Evolutionary conservation across 1,140 invertebrate species (phyloP), one percentile per base, ranked within the genome.

Genomic region (Pogonomyrmex californicus): DNA sequence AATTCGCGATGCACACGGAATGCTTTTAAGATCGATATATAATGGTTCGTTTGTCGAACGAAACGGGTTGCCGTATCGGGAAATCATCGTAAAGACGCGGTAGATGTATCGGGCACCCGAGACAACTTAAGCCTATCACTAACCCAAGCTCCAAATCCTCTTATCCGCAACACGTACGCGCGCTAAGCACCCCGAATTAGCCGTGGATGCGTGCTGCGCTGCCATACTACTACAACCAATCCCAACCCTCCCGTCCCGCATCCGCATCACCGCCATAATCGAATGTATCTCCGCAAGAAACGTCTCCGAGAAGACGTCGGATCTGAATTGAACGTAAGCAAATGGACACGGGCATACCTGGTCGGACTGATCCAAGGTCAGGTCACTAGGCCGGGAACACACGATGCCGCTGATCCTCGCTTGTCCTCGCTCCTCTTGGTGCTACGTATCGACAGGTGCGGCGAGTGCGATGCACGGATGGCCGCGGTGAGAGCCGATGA

Each of bases 331-430:
- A 77, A 17, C 73, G 23, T 9, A 71, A 44, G 9, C 66, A 65
- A 81, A 12, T 1, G 23, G 49, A 70, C 58, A 86, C 23, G 60
- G 30, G 79, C 91, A 88, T 87, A 94, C 93, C 92, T 93, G 92
- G 91, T 94, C 91, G 81, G 89, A 86, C 90, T 86, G 91, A 92
- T 88, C 92, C 93, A 93, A 94, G 93, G 92, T 94, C 93, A 92
- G 93, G 92, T 94, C 90, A 94, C 87, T 93, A 92, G 93, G 92
- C 90, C 92, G 91, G 90, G 90, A 75, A 86, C 85, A 85, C 85
- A 78, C 82, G 58, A 41, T 77, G 62, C 58, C 76, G 81, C 23
- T 23, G 23, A 23, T 23, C 23, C 23, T 23, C 23, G 71, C 30
- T 60, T 58, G 56, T 87, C 54, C 47, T 68, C 79, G 63, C 47